phyloP scores from a whole-genome alignment of 2,797 vertebrate species.

The Prionace glauca region DNA sequence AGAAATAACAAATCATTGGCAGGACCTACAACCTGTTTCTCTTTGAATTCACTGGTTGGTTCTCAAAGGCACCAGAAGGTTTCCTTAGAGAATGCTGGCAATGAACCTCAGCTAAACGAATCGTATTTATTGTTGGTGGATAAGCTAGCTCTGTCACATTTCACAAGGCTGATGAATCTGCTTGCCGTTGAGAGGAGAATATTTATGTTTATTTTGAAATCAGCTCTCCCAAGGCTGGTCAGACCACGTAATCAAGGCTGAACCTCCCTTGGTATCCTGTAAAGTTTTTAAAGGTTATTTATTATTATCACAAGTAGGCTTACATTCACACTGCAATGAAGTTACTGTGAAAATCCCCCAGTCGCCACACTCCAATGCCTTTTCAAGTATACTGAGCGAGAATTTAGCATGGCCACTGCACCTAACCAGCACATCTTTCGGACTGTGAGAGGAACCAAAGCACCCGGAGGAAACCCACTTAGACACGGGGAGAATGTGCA shows the following conservation, averaged over 20 bases:
- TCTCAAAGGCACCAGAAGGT: background rate
- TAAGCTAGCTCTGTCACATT: background rate
- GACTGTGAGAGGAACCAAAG: too few relatives aligned
- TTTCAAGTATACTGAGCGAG: too few relatives aligned
- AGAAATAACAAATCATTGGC: slow-evolving; percentile 12
- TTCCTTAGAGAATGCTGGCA: background rate
- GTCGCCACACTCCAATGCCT: too few relatives aligned
- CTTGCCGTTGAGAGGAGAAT: background rate
- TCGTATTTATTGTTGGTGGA: background rate
- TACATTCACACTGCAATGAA: too few relatives aligned
- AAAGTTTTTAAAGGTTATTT: background rate
- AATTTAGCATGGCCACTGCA: too few relatives aligned
- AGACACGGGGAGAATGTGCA: too few relatives aligned
- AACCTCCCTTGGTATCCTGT: too few relatives aligned
- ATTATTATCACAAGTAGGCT: too few relatives aligned
- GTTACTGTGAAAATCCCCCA: too few relatives aligned
- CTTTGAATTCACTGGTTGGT: background rate
- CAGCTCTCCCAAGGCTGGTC: background rate
- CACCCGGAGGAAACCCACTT: too few relatives aligned
- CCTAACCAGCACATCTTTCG: too few relatives aligned
- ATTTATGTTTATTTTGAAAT: background rate
- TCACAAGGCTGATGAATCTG: background rate
- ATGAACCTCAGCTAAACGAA: background rate
- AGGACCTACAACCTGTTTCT: background rate
- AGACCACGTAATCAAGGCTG: background rate